Conservation (phyloP, 2,797 vertebrate species). For the Chelonia mydas region DNA sequence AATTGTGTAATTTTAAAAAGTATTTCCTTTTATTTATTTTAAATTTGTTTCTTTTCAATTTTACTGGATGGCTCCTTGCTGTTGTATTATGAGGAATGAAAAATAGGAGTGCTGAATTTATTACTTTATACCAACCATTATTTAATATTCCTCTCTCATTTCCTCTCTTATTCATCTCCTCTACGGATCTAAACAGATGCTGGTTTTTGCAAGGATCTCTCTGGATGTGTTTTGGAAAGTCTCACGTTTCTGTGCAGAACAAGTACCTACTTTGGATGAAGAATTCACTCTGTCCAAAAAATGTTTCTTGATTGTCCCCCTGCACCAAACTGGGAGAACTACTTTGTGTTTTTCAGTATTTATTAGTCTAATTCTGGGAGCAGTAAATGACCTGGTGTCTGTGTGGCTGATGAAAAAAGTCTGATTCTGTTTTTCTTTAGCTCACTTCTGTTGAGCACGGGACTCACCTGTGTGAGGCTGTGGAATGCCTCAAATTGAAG, state of each 20-base stretch:
- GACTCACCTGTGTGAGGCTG: neutral
- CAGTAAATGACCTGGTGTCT: neutral
- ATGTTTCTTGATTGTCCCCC: neutral
- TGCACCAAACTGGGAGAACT: neutral
- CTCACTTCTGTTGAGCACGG: neutral
- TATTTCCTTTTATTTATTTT: neutral
- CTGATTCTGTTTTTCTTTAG: neutral
- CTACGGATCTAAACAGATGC: neutral
- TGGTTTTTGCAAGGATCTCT: neutral
- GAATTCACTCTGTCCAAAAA: neutral
- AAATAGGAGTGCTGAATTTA: neutral
- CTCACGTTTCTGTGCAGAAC: neutral
- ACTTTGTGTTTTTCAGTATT: neutral
- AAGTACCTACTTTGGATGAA: rapidly evolving
- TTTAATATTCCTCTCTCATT: rapidly evolving
- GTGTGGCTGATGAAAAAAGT: too few species aligned
- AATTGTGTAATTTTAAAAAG: neutral
- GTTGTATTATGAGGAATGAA: neutral
- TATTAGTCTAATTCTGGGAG: neutral
- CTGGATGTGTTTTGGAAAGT: neutral
- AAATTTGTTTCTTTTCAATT: neutral
- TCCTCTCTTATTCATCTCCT: neutral
- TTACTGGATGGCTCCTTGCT: neutral
- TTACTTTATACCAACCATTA: neutral
- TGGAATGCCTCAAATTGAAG: neutral